phyloP scores from a whole-genome alignment of 1,140 invertebrate species.

The Anoplolepis gracilipes region DNA sequence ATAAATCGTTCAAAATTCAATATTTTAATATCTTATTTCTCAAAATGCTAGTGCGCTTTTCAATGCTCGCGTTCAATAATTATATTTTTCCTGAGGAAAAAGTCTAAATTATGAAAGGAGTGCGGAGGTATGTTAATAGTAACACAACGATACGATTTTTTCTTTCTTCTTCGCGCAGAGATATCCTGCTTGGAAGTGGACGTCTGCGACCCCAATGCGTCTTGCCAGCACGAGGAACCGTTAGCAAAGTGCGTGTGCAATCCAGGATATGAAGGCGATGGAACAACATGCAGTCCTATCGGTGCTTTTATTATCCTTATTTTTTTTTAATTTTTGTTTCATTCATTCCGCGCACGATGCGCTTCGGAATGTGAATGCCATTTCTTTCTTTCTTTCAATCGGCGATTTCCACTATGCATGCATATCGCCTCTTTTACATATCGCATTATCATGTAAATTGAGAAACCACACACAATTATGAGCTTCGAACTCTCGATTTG shows the following conservation, averaged over 20 bases:
- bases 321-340: conserved; percentile 50
- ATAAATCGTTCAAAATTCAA: not conserved
- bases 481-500: not conserved
- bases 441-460: conserved; percentile 36
- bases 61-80: not conserved
- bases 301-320: conserved; percentile 82
- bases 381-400: conserved; percentile 12
- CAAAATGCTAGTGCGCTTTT: not conserved
- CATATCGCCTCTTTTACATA: conserved; percentile 52
- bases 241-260: conserved; percentile 92
- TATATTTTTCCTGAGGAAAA: conserved; percentile 1
- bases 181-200: conserved; percentile 89
- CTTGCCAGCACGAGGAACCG: conserved; percentile 89
- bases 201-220: conserved; percentile 91
- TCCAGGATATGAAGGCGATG: conserved; percentile 93
- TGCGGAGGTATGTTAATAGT: conserved; percentile 25
- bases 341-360: conserved; percentile 19
- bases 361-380: conserved; percentile 36
- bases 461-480: not conserved
- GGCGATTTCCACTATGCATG: conserved; percentile 2
- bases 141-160: conserved; percentile 19
- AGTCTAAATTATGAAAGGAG: conserved; percentile 7
- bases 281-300: conserved; percentile 88
- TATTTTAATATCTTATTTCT: not conserved
- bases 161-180: conserved; percentile 85